Percentiles rank a stretch among this genome's conserved stretches.
Evolutionary conservation across 2,888 invertebrate species (phyloP).

Genomic region (Alentia gelatinosa): DNA sequence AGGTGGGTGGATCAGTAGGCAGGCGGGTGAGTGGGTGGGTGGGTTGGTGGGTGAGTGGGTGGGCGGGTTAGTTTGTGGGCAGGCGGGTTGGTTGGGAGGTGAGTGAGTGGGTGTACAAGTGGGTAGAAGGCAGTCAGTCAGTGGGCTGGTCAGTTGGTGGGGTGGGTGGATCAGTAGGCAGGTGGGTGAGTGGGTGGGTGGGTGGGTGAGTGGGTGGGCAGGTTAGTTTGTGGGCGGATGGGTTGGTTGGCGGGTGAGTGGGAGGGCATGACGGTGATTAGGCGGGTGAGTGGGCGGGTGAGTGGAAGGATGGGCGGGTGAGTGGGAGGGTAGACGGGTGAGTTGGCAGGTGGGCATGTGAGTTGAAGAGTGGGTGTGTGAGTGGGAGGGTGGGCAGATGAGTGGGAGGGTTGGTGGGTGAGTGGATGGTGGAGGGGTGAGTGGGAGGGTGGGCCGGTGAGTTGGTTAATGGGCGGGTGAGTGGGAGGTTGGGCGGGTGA

Average conservation of each 20-base stretch:
- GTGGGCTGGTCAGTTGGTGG: background rate
- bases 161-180: background rate
- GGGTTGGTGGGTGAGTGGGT: background rate
- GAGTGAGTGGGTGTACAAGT: background rate
- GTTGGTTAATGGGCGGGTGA: background rate
- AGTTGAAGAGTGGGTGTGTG: background rate
- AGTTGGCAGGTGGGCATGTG: too few relatives aligned
- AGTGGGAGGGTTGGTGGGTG: background rate
- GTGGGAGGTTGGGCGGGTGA: background rate
- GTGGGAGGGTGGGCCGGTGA: too few relatives aligned
- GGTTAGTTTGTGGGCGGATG: too few relatives aligned
- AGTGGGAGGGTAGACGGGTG: too few relatives aligned
- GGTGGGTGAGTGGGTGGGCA: background rate
- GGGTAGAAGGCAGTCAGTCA: background rate
- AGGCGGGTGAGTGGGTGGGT: too few relatives aligned
- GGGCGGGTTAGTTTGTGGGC: too few relatives aligned
- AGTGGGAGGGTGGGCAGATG: background rate
- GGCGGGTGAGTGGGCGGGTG: background rate
- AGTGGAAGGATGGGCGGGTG: background rate
- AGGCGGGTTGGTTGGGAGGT: too few relatives aligned
- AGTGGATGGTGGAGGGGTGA: background rate
- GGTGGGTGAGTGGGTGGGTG: background rate
- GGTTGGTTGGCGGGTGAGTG: too few relatives aligned
- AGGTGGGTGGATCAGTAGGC: too few relatives aligned
- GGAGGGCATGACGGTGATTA: background rate